Evolutionary conservation across 2,888 invertebrate genomes (phyloP), one percentile per base, ranked within the genome.

Genomic region (Leucozona laternaria): DNA sequence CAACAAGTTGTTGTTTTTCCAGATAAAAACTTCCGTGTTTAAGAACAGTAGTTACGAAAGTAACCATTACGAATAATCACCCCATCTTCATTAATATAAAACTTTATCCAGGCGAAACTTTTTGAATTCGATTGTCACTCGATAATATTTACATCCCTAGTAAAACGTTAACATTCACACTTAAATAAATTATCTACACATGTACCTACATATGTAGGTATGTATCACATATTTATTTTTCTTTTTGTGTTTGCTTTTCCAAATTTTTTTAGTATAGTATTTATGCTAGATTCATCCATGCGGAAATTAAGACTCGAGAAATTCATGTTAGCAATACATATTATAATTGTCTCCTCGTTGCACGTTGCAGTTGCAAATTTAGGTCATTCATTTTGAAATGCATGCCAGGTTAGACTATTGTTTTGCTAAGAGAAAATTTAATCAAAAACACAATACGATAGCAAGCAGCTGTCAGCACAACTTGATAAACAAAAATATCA

Each of bases 341-440:
- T n/a, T n/a, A n/a, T n/a, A 50, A 22, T 15, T 53, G 22, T 53
- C 53, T 53, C 53, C 8, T n/a, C 53, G 11, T 53, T 28, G 53
- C 53, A 53, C 25, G 15, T 53, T 7, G n/a, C n/a, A 53, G 25
- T 53, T 53, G 53, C 53, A 53, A 53, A 53, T 53, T 25, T 53
- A 28, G 53, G 53, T 53, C 53, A 53, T 53, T 53, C 25, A 15
- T 53, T 53, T 53, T 28, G 15, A 28, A 53, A 28, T 53, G 53
- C 53, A 53, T 25, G 15, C 15, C n/a, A 53, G 53, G n/a, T n/a
- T n/a, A n/a, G n/a, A n/a, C 25, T 28, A 53, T 53, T 53, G 53
- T 53, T 53, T 53, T 28, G 15, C 50, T 25, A n/a, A 53, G 53
- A n/a, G 53, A 53, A 53, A 53, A 53, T 53, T 53, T 53, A 53